Evolutionary conservation across 2,797 vertebrate genomes (phyloP).

Genomic region (Gambusia yucatana): DNA sequence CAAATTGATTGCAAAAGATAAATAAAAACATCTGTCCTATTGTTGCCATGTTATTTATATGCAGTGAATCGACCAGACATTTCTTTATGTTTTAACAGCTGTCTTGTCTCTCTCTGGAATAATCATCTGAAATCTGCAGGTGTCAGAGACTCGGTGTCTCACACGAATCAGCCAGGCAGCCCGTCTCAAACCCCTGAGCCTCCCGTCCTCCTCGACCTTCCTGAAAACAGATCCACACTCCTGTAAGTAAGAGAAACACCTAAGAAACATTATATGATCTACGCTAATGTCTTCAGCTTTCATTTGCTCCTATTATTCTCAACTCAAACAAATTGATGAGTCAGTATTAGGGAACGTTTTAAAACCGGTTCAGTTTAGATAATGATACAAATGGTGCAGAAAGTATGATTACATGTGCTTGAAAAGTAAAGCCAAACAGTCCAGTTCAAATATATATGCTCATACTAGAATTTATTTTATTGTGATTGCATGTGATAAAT

Average conservation of each 20-base stretch:
- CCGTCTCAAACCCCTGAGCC: conserved; percentile 85
- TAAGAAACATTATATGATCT: not conserved
- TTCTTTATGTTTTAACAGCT: conserved; percentile 5
- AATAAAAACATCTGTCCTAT: not conserved
- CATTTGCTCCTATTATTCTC: not conserved
- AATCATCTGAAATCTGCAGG: conserved; percentile 73
- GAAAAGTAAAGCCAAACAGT: not conserved
- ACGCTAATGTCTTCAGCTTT: not conserved
- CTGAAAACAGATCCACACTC: conserved; percentile 86
- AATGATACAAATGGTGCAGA: not conserved
- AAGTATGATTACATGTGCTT: not conserved
- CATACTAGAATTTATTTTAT: not conserved
- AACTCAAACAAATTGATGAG: conserved; percentile 9
- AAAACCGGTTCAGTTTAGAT: conserved; percentile 3
- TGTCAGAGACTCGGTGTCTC: conserved; percentile 94
- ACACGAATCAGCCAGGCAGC: conserved; percentile 84
- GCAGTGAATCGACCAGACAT: not conserved
- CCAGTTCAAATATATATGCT: not conserved
- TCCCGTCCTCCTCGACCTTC: conserved; percentile 88
- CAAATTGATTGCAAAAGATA: not conserved
- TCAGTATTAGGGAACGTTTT: not conserved
- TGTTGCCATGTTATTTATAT: not conserved
- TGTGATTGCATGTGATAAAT: not conserved
- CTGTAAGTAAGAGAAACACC: conserved; percentile 81
- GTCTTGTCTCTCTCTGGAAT: not conserved